A percentile compares a stretch with the other conserved stretches of the same genome.
phyloP scores from a whole-genome alignment of 2,888 invertebrate species.

The Tachina fera region DNA sequence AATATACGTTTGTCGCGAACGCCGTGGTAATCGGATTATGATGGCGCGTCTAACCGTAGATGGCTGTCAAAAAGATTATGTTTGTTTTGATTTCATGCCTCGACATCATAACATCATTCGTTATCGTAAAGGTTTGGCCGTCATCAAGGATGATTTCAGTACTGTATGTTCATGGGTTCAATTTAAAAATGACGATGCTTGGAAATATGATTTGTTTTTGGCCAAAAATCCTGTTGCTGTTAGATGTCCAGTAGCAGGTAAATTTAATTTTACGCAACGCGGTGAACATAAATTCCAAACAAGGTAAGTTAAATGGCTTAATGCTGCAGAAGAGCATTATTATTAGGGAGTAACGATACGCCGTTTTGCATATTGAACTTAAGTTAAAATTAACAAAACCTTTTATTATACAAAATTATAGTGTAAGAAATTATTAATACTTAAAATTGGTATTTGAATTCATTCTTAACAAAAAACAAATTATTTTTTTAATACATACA shows the following conservation, averaged over 20 bases:
- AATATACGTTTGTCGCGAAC: conserved; percentile 97
- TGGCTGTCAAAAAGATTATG: conserved; percentile 98
- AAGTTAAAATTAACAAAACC: no score
- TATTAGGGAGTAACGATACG: no score
- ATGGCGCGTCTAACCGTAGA: conserved; percentile 98
- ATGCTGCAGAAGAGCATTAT: neutral
- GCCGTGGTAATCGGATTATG: conserved; percentile 94
- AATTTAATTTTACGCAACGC: conserved; percentile 95
- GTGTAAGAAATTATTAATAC: no score
- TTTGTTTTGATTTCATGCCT: conserved; percentile 98
- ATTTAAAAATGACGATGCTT: conserved; percentile 91
- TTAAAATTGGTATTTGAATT: no score
- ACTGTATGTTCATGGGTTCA: conserved; percentile 98
- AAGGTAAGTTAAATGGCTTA: conserved; percentile 78
- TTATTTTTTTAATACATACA: no score
- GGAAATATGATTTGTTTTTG: conserved; percentile 93
- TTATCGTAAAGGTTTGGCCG: conserved; percentile 93
- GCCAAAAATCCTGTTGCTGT: conserved; percentile 95
- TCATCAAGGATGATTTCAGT: conserved; percentile 94
- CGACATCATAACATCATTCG: conserved; percentile 97
- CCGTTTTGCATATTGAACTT: no score
- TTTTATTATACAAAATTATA: no score
- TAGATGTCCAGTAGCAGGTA: conserved; percentile 97
- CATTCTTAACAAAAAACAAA: no score
- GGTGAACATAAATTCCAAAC: conserved; percentile 96